Conservation (phyloP, 2,113 vertebrate genomes). For the Chaetodon trifascialis region DNA sequence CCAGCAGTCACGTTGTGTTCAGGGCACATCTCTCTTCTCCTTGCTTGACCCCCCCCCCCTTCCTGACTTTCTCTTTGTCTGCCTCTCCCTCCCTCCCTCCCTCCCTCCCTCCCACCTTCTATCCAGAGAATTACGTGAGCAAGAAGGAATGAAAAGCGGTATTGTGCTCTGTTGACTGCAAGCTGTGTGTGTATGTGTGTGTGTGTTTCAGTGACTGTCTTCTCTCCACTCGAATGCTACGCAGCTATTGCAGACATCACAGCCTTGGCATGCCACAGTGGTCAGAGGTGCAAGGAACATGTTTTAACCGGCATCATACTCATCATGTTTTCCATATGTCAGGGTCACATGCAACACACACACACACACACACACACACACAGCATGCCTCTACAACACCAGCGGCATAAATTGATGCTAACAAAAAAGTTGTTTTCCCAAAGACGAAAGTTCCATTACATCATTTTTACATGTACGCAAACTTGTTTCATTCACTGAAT, state of each 20-base stretch:
- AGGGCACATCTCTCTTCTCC: constrained; percentile 51
- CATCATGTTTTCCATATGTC: constrained; percentile 9
- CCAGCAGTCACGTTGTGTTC: constrained; percentile 55
- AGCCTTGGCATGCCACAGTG: constrained; percentile 39
- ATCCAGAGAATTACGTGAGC: constrained; percentile 69
- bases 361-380: neutral
- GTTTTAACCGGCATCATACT: constrained; percentile 34
- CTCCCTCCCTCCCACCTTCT: constrained; percentile 64
- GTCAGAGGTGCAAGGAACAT: constrained; percentile 36
- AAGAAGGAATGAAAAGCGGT: constrained; percentile 76
- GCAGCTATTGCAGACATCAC: constrained; percentile 29
- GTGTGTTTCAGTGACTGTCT: constrained; percentile 32
- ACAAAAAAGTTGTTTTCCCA: neutral
- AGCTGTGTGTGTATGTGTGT: constrained; percentile 63
- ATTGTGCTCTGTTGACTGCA: constrained; percentile 72
- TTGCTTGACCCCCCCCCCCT: constrained; percentile 49
- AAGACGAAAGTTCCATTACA: neutral
- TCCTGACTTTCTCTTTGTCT: constrained; percentile 64
- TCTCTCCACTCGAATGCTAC: constrained; percentile 30
- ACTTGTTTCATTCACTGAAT: constrained; percentile 18
- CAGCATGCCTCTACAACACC: neutral
- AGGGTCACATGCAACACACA: neutral
- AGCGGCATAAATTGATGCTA: neutral
- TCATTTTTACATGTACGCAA: neutral
- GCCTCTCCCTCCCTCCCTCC: constrained; percentile 19